phyloP scores from a whole-genome alignment of 2,888 invertebrate genomes.

The Campoplex capitator region DNA sequence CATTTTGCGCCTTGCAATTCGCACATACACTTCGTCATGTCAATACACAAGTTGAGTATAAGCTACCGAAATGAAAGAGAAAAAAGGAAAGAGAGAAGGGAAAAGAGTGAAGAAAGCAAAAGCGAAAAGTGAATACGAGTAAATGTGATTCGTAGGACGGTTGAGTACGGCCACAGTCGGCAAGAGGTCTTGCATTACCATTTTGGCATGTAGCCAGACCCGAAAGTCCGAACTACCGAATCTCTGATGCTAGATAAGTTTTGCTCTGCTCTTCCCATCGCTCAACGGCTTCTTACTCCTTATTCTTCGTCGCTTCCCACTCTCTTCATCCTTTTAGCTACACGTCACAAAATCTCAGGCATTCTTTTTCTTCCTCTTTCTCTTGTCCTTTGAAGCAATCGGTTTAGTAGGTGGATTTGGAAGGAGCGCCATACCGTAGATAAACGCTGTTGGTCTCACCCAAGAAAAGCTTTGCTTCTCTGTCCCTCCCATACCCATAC shows the following conservation, averaged over 20 bases:
- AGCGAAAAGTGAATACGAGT: conserved; percentile 79
- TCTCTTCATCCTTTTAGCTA: conserved; percentile 16
- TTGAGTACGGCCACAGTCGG: conserved; percentile 57
- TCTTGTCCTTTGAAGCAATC: conserved; percentile 35
- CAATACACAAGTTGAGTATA: conserved; percentile 6
- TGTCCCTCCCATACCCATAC: neutral
- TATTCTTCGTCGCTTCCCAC: conserved; percentile 2
- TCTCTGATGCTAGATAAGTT: conserved; percentile 78
- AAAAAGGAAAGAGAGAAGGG: conserved; percentile 15
- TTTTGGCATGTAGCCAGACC: conserved; percentile 79
- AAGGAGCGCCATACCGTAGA: conserved; percentile 74
- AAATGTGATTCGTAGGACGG: conserved; percentile 76
- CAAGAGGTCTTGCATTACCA: conserved; percentile 78
- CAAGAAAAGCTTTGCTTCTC: conserved; percentile 13
- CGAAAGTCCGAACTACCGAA: conserved; percentile 73
- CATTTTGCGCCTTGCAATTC: neutral
- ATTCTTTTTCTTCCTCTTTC: neutral
- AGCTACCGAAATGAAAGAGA: conserved; percentile 40
- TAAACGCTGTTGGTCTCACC: conserved; percentile 74
- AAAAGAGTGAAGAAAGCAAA: conserved; percentile 52
- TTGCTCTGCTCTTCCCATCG: conserved; percentile 1
- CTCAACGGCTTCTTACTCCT: conserved; percentile 39
- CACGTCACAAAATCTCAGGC: conserved; percentile 19
- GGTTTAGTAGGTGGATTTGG: conserved; percentile 49
- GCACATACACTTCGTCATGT: conserved; percentile 22